Evolutionary conservation across 2,888 invertebrate species (phyloP).

Genomic region (Leptinotarsa peninsularis): DNA sequence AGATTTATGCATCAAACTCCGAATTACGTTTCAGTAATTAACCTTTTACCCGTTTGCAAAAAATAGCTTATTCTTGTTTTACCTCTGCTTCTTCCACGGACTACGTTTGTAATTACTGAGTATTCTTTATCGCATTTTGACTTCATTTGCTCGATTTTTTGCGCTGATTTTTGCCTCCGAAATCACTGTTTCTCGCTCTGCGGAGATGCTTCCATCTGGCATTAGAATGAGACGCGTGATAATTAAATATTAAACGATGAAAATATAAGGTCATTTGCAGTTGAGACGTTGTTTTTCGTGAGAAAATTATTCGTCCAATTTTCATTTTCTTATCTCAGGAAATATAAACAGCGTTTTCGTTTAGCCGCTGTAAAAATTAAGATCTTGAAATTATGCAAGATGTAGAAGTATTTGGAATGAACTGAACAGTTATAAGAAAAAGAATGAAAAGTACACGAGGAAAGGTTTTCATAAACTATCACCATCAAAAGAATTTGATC

Average conservation of each 20-base stretch:
- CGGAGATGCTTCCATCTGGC: conserved; percentile 16
- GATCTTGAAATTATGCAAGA: neutral
- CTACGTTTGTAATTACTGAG: conserved; percentile 59
- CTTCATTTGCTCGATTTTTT: conserved; percentile 51
- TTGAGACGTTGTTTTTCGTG: conserved; percentile 46
- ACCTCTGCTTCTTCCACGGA: conserved; percentile 37
- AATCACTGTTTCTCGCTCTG: conserved; percentile 40
- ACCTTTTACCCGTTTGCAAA: conserved; percentile 45
- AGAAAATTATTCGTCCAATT: conserved; percentile 44
- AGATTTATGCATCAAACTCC: conserved; percentile 53
- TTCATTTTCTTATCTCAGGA: conserved; percentile 40
- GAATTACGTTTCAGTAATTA: conserved; percentile 54
- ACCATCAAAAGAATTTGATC: too few species aligned
- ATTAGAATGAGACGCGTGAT: conserved; percentile 39
- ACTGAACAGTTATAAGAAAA: too few species aligned
- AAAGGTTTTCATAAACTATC: too few species aligned
- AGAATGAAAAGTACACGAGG: too few species aligned
- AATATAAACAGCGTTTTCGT: conserved; percentile 28
- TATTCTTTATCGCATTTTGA: conserved; percentile 63
- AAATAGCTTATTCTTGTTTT: conserved; percentile 42
- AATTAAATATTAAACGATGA: conserved; percentile 52
- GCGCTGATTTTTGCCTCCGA: conserved; percentile 43
- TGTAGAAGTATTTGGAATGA: neutral
- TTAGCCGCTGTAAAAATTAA: conserved; percentile 1
- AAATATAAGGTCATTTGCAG: conserved; percentile 51